These are phyloP conservation scores for Oceanodroma tethys DNA, from an alignment of 2,113 vertebrate species.

Conservation along the genomic window DNA sequence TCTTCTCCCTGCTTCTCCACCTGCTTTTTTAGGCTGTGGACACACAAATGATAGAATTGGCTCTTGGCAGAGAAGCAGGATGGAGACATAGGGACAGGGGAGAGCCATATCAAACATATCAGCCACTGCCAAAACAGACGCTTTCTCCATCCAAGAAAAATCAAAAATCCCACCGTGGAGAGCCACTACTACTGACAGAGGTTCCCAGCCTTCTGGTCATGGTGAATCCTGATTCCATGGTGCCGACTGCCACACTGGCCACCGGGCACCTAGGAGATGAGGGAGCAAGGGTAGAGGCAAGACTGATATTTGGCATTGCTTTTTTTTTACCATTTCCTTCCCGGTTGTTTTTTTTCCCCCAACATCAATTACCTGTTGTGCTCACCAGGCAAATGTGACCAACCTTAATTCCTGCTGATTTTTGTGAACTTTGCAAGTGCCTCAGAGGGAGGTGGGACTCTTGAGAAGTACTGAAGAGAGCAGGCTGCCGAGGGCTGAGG, in stretches of 20 bases:
- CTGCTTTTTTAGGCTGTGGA: not conserved
- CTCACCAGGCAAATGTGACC: not conserved
- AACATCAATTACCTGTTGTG: not conserved
- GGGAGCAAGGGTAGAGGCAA: not conserved
- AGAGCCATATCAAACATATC: not conserved
- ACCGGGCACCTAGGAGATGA: not conserved
- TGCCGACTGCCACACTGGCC: accelerated
- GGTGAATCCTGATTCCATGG: not conserved
- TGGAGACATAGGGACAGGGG: not conserved
- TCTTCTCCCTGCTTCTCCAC: not conserved
- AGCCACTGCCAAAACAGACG: not conserved
- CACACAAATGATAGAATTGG: not conserved
- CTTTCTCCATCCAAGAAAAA: not conserved
- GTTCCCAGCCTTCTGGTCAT: not conserved
- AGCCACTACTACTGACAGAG: not conserved
- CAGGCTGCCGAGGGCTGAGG: not conserved
- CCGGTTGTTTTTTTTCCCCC: not conserved
- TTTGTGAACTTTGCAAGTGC: not conserved
- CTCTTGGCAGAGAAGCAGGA: not conserved
- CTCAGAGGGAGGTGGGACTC: not conserved
- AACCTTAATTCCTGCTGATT: not conserved
- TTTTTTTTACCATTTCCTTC: not conserved
- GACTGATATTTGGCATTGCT: not conserved
- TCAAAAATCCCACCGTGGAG: not conserved
- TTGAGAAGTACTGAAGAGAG: accelerated